Evolutionary conservation across 2,888 invertebrate species (phyloP).

Genomic region (Ophion ventricosus): DNA sequence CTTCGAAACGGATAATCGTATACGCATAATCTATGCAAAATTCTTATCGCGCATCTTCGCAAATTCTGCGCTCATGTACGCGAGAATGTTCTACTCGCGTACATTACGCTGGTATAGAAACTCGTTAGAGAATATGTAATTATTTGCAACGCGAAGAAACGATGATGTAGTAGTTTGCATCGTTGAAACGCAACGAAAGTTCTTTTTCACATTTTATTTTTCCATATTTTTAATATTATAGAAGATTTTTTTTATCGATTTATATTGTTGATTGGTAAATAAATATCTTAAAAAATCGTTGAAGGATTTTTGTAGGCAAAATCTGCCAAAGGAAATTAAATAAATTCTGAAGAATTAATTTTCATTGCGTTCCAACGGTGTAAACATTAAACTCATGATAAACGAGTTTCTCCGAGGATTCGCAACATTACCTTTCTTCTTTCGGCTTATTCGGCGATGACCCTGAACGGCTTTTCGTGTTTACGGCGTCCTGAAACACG

Average conservation of each 20-base stretch:
- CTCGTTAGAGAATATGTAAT: neutral
- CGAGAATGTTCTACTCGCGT: conserved; percentile 15
- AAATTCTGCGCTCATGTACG: conserved; percentile 13
- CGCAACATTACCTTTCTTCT: conserved; percentile 47
- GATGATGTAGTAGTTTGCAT: too few species aligned
- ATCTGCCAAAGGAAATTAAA: too few species aligned
- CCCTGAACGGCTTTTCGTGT: conserved; percentile 68
- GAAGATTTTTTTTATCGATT: too few species aligned
- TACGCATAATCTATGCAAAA: conserved; percentile 5
- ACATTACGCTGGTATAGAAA: neutral
- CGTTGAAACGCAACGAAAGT: too few species aligned
- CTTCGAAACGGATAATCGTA: conserved; percentile 1
- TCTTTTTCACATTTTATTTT: too few species aligned
- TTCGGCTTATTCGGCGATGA: conserved; percentile 60
- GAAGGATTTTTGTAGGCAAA: too few species aligned
- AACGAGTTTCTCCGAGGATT: neutral
- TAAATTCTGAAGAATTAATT: too few species aligned
- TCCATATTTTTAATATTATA: too few species aligned
- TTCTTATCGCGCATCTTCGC: conserved; percentile 31
- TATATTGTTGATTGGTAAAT: too few species aligned
- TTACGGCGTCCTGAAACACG: conserved; percentile 73
- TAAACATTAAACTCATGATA: too few species aligned
- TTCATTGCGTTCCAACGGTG: too few species aligned
- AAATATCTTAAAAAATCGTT: too few species aligned
- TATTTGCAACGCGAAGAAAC: neutral